A percentile compares a stretch with the other conserved stretches of the same genome.
phyloP scores from a whole-genome alignment of 2,888 invertebrate genomes.

The Microctonus aethiopoides region DNA sequence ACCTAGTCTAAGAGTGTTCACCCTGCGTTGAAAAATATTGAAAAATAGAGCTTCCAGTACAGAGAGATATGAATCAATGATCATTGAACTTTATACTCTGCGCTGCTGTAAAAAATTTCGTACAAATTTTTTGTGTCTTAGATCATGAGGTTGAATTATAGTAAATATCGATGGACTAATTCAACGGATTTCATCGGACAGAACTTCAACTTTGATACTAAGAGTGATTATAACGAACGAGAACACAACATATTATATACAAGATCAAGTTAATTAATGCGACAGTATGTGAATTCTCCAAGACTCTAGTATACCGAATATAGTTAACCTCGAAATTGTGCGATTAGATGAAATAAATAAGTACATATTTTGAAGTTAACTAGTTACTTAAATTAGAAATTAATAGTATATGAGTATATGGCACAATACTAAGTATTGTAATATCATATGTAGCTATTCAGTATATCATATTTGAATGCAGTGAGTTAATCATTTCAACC shows the following conservation, averaged over 20 bases:
- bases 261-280: constrained; percentile 54
- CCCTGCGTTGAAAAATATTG: not conserved
- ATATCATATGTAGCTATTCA: constrained; percentile 25
- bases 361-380: constrained; percentile 5
- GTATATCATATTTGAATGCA: not conserved
- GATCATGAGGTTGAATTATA: constrained; percentile 81
- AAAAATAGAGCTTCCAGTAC: not conserved
- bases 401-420: constrained; percentile 15
- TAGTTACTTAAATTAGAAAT: constrained; percentile 8
- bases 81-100: not conserved
- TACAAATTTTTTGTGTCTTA: constrained; percentile 54
- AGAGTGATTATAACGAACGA: constrained; percentile 71
- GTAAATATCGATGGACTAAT: constrained; percentile 68
- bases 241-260: constrained; percentile 61
- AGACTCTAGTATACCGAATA: constrained; percentile 26
- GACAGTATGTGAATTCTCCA: constrained; percentile 17
- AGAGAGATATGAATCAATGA: not conserved
- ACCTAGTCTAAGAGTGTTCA: not conserved
- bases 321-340: constrained; percentile 13
- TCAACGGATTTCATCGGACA: constrained; percentile 56
- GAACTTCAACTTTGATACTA: constrained; percentile 66
- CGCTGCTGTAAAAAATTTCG: constrained; percentile 1
- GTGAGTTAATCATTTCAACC: not conserved
- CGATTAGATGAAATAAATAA: not conserved
- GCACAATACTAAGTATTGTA: constrained; percentile 33